Evolutionary conservation across 2,113 vertebrate species (phyloP).

Genomic region (Laterallus jamaicensis): DNA sequence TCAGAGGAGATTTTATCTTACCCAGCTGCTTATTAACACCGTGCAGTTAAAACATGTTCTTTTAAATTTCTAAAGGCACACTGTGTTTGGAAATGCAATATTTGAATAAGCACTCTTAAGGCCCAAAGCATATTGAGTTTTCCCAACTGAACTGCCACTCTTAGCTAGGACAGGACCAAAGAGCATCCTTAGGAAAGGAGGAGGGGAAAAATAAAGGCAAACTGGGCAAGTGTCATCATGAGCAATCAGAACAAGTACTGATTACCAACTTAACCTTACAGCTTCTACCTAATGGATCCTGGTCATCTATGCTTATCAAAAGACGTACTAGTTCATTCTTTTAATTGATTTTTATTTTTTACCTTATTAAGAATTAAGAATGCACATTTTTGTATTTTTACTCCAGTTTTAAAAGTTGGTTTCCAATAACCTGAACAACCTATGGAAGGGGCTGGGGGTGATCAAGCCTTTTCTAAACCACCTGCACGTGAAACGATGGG

Average conservation of each 20-base stretch:
- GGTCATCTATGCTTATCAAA: neutral
- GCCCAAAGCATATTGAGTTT: neutral
- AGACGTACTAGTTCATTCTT: neutral
- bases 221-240: neutral
- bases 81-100: neutral
- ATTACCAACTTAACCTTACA: neutral
- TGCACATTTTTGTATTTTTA: neutral
- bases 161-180: neutral
- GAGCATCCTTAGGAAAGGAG: fast-evolving
- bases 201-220: neutral
- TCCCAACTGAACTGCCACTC: neutral
- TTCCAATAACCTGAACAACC: neutral
- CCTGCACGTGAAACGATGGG: neutral
- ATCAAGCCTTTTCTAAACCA: neutral
- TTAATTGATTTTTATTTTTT: neutral
- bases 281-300: neutral
- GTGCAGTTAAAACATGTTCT: neutral
- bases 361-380: neutral
- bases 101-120: neutral
- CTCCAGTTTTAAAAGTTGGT: neutral
- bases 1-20: neutral
- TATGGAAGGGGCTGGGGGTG: neutral
- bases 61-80: neutral
- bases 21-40: neutral
- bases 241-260: neutral